phyloP scores from a whole-genome alignment of 2,113 vertebrate genomes.

The Pluvianellus socialis region DNA sequence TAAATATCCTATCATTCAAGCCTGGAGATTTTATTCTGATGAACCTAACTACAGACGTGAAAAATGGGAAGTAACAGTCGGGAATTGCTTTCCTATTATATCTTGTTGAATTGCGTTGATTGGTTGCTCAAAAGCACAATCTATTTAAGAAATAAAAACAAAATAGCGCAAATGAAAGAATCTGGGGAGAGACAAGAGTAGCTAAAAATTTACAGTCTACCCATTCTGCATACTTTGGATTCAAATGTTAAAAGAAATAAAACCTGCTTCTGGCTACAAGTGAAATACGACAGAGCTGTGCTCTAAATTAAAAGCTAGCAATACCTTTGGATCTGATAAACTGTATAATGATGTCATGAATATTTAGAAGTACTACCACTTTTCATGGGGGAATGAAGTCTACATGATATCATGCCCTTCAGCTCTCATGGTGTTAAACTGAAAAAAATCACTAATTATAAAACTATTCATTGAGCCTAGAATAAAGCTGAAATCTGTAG shows the following conservation, averaged over 20 bases:
- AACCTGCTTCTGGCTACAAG: background rate
- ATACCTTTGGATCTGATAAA: constrained; percentile 30
- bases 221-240: background rate
- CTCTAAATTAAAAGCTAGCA: constrained; percentile 35
- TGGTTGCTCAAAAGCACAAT: constrained; percentile 20
- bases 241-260: constrained; percentile 1
- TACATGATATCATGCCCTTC: background rate
- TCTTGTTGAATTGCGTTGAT: constrained; percentile 44
- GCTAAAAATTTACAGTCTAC: background rate
- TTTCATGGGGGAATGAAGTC: background rate
- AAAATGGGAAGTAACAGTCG: background rate
- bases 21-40: background rate
- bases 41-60: background rate
- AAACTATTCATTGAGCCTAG: background rate
- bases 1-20: background rate
- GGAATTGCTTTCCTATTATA: background rate
- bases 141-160: constrained; percentile 14
- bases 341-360: background rate
- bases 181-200: background rate
- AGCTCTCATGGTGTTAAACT: background rate
- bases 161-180: background rate
- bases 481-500: background rate
- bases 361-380: constrained; percentile 31
- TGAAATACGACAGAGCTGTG: background rate
- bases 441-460: background rate